Percentiles rank a stretch among this genome's conserved stretches.
phyloP scores from a whole-genome alignment of 2,888 invertebrate genomes.

The Andricus curvator region DNA sequence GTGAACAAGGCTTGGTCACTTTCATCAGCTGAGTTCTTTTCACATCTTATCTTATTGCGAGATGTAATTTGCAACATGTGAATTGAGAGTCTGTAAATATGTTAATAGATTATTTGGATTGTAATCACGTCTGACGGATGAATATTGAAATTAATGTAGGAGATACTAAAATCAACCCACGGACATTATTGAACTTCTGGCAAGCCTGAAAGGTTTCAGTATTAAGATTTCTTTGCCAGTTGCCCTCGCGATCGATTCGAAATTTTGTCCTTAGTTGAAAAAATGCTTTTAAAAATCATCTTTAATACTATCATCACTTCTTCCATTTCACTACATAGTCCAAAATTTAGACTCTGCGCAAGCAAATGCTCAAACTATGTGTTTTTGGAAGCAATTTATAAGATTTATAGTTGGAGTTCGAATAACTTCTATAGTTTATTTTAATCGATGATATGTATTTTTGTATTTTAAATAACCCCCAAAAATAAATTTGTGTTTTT shows the following conservation, averaged over 20 bases:
- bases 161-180: neutral
- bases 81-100: slow-evolving; percentile 40
- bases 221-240: slow-evolving; percentile 5
- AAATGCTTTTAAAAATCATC: neutral
- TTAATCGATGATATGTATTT: slow-evolving; percentile 27
- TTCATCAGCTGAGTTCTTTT: slow-evolving; percentile 28
- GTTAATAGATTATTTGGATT: slow-evolving; percentile 37
- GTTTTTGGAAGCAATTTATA: slow-evolving; percentile 5
- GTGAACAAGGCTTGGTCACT: neutral
- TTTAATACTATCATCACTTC: slow-evolving; percentile 30
- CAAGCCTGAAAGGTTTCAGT: slow-evolving; percentile 35
- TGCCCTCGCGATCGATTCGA: slow-evolving; percentile 1
- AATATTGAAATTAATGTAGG: slow-evolving; percentile 32
- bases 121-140: slow-evolving; percentile 12
- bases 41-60: slow-evolving; percentile 27
- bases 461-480: slow-evolving; percentile 10
- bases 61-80: slow-evolving; percentile 26
- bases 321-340: slow-evolving; percentile 1
- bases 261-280: slow-evolving; percentile 1
- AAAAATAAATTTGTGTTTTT: slow-evolving; percentile 36
- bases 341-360: slow-evolving; percentile 15
- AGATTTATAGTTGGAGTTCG: slow-evolving; percentile 7
- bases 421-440: slow-evolving; percentile 6
- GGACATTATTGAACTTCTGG: neutral
- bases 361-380: slow-evolving; percentile 1